Percentiles rank a stretch among this genome's conserved stretches.
Evolutionary conservation across 92 coral and sea anemone species (phyloP).

Genomic region (Zoanthus gigantus): DNA sequence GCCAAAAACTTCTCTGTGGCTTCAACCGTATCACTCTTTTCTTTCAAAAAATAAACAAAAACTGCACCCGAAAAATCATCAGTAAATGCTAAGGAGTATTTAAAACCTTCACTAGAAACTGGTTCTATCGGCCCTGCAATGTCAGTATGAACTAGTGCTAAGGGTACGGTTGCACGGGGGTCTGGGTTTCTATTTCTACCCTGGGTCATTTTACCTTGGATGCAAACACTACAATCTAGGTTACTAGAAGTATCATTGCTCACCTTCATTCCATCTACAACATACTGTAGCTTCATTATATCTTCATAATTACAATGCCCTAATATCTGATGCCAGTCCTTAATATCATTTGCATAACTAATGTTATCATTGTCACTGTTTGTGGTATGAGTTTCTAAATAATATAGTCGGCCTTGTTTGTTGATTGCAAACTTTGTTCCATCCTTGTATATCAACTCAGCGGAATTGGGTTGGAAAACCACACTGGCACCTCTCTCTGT

Average conservation of each 20-base stretch:
- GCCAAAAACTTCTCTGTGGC: slow-evolving; percentile 55
- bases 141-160: slow-evolving; percentile 67
- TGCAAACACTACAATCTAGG: slow-evolving; percentile 61
- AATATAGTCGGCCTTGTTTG: slow-evolving; percentile 49
- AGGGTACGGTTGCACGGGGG: slow-evolving; percentile 51
- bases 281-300: slow-evolving; percentile 45
- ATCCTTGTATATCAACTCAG: slow-evolving; percentile 53
- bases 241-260: slow-evolving; percentile 46
- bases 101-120: slow-evolving; percentile 62
- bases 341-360: slow-evolving; percentile 25
- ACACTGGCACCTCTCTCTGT: slow-evolving; percentile 39
- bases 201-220: slow-evolving; percentile 65
- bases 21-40: slow-evolving; percentile 58
- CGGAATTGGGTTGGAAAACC: slow-evolving; percentile 9
- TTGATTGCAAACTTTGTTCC: slow-evolving; percentile 57
- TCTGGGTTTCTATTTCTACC: slow-evolving; percentile 63
- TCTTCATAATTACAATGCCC: slow-evolving; percentile 64
- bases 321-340: slow-evolving; percentile 57
- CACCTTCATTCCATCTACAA: slow-evolving; percentile 72
- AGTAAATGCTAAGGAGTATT: slow-evolving; percentile 54
- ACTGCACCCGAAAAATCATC: slow-evolving; percentile 51
- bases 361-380: slow-evolving; percentile 45
- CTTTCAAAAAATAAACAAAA: slow-evolving; percentile 46
- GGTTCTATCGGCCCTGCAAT: slow-evolving; percentile 65
- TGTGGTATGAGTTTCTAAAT: slow-evolving; percentile 28